Conservation (phyloP, 2,888 invertebrate genomes). For the Trichogramma evanescens region DNA sequence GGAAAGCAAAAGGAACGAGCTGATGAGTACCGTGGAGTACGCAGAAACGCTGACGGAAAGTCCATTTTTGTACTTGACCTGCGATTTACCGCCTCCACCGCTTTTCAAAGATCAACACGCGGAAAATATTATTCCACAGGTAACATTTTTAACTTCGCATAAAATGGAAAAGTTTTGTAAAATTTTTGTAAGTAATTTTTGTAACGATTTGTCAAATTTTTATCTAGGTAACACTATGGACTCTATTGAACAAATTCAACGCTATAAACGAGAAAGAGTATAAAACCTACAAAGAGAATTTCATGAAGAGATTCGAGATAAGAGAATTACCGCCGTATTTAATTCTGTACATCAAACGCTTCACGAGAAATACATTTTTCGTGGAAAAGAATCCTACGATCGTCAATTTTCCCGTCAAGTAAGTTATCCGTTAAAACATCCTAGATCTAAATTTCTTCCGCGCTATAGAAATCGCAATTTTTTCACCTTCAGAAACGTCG, state of each 20-base stretch:
- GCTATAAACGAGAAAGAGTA: conserved; percentile 94
- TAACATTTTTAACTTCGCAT: conserved; percentile 36
- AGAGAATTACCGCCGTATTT: conserved; percentile 88
- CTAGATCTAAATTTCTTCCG: background rate
- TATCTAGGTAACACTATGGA: conserved; percentile 81
- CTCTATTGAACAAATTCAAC: conserved; percentile 91
- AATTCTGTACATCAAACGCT: conserved; percentile 93
- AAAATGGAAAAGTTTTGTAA: background rate
- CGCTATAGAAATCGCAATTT: background rate
- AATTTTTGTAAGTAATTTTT: conserved; percentile 4
- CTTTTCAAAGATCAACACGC: conserved; percentile 94
- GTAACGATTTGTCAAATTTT: conserved; percentile 21
- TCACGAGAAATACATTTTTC: conserved; percentile 98
- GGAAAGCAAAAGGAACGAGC: conserved; percentile 75
- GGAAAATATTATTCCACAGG: conserved; percentile 99
- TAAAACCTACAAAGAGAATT: conserved; percentile 98
- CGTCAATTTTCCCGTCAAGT: conserved; percentile 99
- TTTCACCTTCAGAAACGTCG: conserved; percentile 71
- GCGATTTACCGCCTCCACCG: conserved; percentile 95
- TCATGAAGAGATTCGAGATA: conserved; percentile 93
- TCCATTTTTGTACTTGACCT: conserved; percentile 92
- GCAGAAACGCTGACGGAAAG: conserved; percentile 81
- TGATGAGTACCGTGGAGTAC: conserved; percentile 77
- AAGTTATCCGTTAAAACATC: conserved; percentile 43
- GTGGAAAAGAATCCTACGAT: conserved; percentile 99